Percentiles rank a stretch among this genome's conserved stretches.
phyloP scores from a whole-genome alignment of 2,113 vertebrate genomes.

The Caranx ignobilis region DNA sequence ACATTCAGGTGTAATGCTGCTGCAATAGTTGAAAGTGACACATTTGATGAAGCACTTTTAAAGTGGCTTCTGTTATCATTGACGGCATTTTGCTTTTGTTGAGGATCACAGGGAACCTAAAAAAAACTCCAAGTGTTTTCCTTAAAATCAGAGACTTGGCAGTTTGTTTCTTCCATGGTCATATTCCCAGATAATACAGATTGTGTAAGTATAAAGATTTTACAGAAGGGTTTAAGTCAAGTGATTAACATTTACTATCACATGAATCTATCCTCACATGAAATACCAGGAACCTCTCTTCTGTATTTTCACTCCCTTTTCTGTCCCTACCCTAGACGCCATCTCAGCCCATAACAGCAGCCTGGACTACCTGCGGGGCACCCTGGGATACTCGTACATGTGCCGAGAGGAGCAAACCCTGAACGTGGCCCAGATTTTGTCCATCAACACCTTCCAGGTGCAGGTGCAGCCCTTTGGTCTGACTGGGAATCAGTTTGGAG shows the following conservation, averaged over 20 bases:
- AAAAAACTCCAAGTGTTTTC: too few species aligned
- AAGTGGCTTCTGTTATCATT: too few species aligned
- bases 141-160: too few species aligned
- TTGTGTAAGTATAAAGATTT: too few species aligned
- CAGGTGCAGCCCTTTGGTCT: slow-evolving; percentile 93
- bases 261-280: too few species aligned
- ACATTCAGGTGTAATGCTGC: too few species aligned
- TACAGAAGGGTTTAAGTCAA: neutral
- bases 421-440: slow-evolving; percentile 71
- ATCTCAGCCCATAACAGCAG: slow-evolving; percentile 76
- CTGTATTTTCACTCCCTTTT: neutral
- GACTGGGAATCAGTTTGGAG: slow-evolving; percentile 86
- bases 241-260: neutral
- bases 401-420: slow-evolving; percentile 89
- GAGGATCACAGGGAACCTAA: too few species aligned
- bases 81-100: too few species aligned
- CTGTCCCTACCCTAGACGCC: slow-evolving; percentile 40
- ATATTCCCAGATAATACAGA: too few species aligned
- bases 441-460: slow-evolving; percentile 89
- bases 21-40: too few species aligned
- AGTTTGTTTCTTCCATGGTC: too few species aligned
- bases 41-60: too few species aligned
- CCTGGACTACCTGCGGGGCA: slow-evolving; percentile 88
- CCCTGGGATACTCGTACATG: slow-evolving; percentile 91
- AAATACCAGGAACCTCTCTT: neutral